A percentile compares a stretch with the other conserved stretches of the same genome.
phyloP scores from a whole-genome alignment of 2,888 invertebrate genomes.

The Andrena camellia region DNA sequence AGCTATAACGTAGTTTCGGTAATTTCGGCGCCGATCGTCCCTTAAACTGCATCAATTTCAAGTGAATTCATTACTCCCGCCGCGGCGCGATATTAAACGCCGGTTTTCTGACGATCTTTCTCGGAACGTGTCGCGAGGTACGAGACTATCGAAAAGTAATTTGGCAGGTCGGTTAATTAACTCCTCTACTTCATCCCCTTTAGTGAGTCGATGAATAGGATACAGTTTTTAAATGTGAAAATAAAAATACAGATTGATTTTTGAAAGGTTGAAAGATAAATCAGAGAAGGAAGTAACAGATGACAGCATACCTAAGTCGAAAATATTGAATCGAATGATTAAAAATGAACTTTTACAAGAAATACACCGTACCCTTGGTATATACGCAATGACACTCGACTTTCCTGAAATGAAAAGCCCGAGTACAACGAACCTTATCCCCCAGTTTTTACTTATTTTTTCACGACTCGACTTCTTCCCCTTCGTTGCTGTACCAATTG shows the following conservation, averaged over 20 bases:
- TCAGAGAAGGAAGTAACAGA: too few relatives aligned
- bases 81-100: neutral
- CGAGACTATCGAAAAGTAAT: conserved; percentile 27
- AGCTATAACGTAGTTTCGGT: neutral
- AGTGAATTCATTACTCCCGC: conserved; percentile 34
- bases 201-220: neutral
- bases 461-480: conserved; percentile 3
- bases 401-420: neutral
- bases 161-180: conserved; percentile 7
- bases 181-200: neutral
- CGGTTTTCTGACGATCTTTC: neutral
- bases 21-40: conserved; percentile 9
- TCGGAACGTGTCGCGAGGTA: neutral
- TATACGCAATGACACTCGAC: too few relatives aligned
- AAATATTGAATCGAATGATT: too few relatives aligned
- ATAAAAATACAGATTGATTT: too few relatives aligned
- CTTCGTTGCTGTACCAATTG: conserved; percentile 31
- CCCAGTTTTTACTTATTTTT: conserved; percentile 29
- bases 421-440: neutral
- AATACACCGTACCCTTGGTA: too few relatives aligned
- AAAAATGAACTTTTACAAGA: too few relatives aligned
- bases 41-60: conserved; percentile 3
- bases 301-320: too few relatives aligned
- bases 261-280: too few relatives aligned
- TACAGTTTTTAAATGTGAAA: neutral